Conservation (phyloP, 2,797 vertebrate genomes). For the Triplophysa yarkandensis region DNA sequence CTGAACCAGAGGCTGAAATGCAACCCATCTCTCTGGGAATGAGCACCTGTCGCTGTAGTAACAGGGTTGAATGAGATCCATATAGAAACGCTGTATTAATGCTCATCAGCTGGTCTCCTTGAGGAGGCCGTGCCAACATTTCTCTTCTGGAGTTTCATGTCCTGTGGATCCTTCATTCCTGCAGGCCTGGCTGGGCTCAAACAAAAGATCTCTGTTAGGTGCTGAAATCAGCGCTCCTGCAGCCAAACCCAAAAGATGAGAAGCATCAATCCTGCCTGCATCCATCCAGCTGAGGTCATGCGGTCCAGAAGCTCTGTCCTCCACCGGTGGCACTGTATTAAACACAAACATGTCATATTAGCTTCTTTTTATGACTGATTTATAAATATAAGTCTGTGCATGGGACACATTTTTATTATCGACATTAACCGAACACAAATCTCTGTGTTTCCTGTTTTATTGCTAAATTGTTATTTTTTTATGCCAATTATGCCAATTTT, state of each 20-base stretch:
- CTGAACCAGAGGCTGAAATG: not conserved
- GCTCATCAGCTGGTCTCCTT: slow-evolving; percentile 46
- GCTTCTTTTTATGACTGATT: not conserved
- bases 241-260: slow-evolving; percentile 61
- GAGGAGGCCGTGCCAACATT: slow-evolving; percentile 57
- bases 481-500: too few species aligned
- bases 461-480: too few species aligned
- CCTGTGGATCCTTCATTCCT: slow-evolving; percentile 45
- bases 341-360: not conserved
- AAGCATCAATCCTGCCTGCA: slow-evolving; percentile 46
- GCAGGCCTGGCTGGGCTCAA: slow-evolving; percentile 47
- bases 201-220: slow-evolving; percentile 63
- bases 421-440: too few species aligned
- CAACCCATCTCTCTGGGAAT: slow-evolving; percentile 8
- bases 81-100: slow-evolving; percentile 60
- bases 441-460: too few species aligned
- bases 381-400: not conserved
- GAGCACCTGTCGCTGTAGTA: slow-evolving; percentile 41
- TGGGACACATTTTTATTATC: too few species aligned
- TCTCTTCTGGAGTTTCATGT: slow-evolving; percentile 59
- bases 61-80: slow-evolving; percentile 45
- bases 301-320: not conserved
- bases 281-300: slow-evolving; percentile 47
- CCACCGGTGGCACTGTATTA: not conserved
- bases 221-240: slow-evolving; percentile 57